Base-by-base conservation (phyloP, 2,888 invertebrate genomes). In the Proisotoma minuta region DNA sequence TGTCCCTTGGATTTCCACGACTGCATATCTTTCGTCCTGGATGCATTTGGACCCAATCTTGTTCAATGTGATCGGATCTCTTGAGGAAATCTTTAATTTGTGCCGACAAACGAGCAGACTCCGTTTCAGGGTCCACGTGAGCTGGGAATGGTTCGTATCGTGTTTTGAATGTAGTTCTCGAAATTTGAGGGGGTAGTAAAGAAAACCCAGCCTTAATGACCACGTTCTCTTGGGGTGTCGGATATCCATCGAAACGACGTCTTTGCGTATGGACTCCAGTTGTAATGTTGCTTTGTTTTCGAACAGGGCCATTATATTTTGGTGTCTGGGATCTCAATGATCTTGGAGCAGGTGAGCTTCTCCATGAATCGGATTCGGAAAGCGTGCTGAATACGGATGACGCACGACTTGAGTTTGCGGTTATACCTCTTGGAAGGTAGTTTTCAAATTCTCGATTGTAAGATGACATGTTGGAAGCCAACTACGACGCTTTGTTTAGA, bases 31-130 rank as follows among this genome's bases (percentile, higher is more conserved):
- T 69, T 47, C 68, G 65, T 8, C 68, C 68, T 59, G 84, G 84
- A 0, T 89, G 88, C 54, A 87, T 74, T 40, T 75, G 82, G 60
- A 84, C 82, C 91, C 91, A 92, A 76, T 91, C 90, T 75, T 91
- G 89, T 84, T 89, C 89, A 0, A 91, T 85, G 77, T 91, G 91
- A 78, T 92, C 91, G 2, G 91, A 91, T 67, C 88, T 83, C 75
- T 84, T 84, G 29, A 92, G 79, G 75, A 92, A 92, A 75, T 85
- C 87, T 59, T 87, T 84, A 58, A 92, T 91, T 78, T 88, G 88
- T 34, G 82, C 83, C 28, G 85, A 84, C 20, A 92, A 79, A 71
- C 85, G 85, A 62, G 86, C 87, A 0, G 90, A 90, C 1, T 88
- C 87, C 0, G 90, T 91, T 52, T 85, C 82, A 39, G 87, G 84